Evolutionary conservation across 92 coral and sea anemone species (phyloP), one percentile per base, ranked within the genome.

Genomic region (Epizoanthus scotinus): DNA sequence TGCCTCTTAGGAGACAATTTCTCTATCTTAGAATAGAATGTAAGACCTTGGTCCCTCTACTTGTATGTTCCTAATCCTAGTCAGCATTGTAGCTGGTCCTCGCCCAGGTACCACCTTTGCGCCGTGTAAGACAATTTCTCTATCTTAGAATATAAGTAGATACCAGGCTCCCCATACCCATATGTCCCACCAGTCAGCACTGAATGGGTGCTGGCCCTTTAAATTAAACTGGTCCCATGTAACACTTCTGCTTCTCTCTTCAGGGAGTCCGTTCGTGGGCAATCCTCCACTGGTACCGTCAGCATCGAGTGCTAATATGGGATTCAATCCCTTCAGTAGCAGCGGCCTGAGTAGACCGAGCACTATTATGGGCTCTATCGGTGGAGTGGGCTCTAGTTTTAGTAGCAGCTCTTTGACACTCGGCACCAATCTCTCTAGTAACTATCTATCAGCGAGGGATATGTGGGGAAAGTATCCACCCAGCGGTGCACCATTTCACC

Each of bases 401-500:
- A 74, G 89, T 7, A 70, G 67, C 21, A 70, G 67, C 21, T 73
- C 90, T 27, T 61, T 83, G 20, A 77, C 90, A 36, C 83, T 82
- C 59, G 86, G 88, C 57, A 90, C 86, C 67, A 83, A 93, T 56
- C 86, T 87, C 68, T 68, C 88, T 19, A 62, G 90, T 27, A 84
- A 70, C 55, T 79, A 85, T 53, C 84, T 84, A 21, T 86, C 88
- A 3, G 73, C 82, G 20, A 71, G 86, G 14, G 83, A 87, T 31
- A 75, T 75, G 81, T 92, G 97, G 97, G 89, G 87, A 0, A 93
- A 87, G 54, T 67, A 61, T 71, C 85, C 91, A 31, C 88, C 84
- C 5, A 86, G 87, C 31, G 77, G 87, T 5, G 82, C 90, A 1
- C 36, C 90, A 19, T 87, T 86, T 31, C 89, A 85, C 52, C 72